Conservation (phyloP, 2,113 vertebrate genomes). For the Toxotes jaculatrix region DNA sequence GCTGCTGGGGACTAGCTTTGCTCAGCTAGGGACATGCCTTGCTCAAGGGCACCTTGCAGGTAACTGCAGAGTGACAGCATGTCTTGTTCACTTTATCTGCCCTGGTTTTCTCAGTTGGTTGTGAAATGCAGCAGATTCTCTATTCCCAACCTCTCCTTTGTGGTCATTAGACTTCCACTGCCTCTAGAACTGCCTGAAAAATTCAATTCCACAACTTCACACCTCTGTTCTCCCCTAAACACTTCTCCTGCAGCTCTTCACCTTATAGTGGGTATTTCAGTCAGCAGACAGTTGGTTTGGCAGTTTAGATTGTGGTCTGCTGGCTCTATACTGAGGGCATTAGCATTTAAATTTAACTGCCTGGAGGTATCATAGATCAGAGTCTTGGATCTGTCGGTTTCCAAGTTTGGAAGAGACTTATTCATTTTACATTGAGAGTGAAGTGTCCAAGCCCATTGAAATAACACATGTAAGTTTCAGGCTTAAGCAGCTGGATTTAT, state of each 20-base stretch:
- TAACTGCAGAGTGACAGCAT: background rate
- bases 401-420: constrained; percentile 41
- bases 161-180: constrained; percentile 19
- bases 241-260: constrained; percentile 26
- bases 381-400: constrained; percentile 59
- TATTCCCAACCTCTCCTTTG: constrained; percentile 21
- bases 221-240: constrained; percentile 13
- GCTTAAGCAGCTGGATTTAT: background rate
- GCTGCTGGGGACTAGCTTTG: background rate
- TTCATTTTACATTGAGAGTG: constrained; percentile 49
- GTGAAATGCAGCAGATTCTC: constrained; percentile 13
- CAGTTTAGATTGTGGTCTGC: constrained; percentile 63
- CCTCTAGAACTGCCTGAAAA: constrained; percentile 17
- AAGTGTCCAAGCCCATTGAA: constrained; percentile 15
- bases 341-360: constrained; percentile 76
- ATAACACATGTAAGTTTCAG: constrained; percentile 1
- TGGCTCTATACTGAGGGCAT: constrained; percentile 51
- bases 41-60: constrained; percentile 36
- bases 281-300: constrained; percentile 34
- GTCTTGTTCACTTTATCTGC: constrained; percentile 35
- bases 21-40: constrained; percentile 3
- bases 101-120: background rate
- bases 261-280: constrained; percentile 13
- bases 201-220: constrained; percentile 21
- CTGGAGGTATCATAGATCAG: constrained; percentile 67